These are phyloP conservation scores for Pachypanchax playfairii DNA, from an alignment of 2,113 vertebrate species.

Conservation along the genomic window DNA sequence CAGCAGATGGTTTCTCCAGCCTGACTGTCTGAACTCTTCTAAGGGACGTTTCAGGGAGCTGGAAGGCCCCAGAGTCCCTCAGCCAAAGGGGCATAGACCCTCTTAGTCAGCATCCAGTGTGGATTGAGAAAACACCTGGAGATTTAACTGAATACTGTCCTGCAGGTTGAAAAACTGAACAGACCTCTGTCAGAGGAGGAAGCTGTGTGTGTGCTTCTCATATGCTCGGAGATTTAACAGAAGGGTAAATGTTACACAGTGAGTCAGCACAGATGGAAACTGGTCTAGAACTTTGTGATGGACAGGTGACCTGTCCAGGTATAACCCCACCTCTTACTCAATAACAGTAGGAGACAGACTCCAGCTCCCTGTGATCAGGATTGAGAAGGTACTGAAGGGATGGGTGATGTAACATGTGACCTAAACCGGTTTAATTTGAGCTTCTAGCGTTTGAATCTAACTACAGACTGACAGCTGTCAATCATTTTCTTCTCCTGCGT, in stretches of 20 bases:
- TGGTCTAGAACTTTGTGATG: too few relatives aligned
- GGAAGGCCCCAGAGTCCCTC: constrained; percentile 32
- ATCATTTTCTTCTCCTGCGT: too few relatives aligned
- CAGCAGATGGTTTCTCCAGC: constrained; percentile 70
- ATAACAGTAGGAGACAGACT: too few relatives aligned
- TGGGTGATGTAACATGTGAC: too few relatives aligned
- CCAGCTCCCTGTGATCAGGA: too few relatives aligned
- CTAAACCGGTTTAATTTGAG: too few relatives aligned
- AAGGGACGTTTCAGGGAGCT: constrained; percentile 50
- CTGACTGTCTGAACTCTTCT: constrained; percentile 41
- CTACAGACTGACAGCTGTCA: too few relatives aligned
- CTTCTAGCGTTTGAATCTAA: too few relatives aligned
- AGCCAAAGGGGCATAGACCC: constrained; percentile 40
- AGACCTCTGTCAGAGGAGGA: constrained; percentile 8
- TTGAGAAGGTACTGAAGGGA: too few relatives aligned
- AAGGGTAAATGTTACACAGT: not conserved
- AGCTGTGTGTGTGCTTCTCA: not conserved
- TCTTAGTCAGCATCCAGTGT: constrained; percentile 59
- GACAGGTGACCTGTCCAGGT: too few relatives aligned
- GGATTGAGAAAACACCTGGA: constrained; percentile 73
- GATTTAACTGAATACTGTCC: constrained; percentile 38
- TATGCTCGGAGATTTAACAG: not conserved
- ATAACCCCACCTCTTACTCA: too few relatives aligned
- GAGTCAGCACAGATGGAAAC: not conserved
- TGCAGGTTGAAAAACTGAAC: constrained; percentile 33